phyloP scores from a whole-genome alignment of 2,888 invertebrate genomes.

The Phaedon cochleariae region DNA sequence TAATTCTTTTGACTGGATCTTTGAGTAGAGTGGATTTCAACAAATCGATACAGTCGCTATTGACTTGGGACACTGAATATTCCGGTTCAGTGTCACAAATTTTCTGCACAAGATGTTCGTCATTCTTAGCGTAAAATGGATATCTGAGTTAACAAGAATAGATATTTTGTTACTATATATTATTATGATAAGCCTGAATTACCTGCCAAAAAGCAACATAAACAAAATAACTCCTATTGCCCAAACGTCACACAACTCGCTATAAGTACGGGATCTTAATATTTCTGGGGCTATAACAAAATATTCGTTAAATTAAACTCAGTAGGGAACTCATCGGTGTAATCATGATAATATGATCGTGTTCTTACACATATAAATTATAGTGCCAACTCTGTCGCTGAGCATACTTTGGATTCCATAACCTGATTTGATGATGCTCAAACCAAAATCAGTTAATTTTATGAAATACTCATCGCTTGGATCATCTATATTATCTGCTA shows the following conservation, averaged over 20 bases:
- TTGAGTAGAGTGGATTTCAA: conserved; percentile 62
- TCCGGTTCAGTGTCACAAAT: conserved; percentile 56
- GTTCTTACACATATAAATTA: conserved; percentile 65
- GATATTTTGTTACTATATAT: not conserved
- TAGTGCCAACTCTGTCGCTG: conserved; percentile 67
- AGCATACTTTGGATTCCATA: conserved; percentile 65
- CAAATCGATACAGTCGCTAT: conserved; percentile 59
- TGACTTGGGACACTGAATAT: conserved; percentile 34
- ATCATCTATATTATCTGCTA: conserved; percentile 63
- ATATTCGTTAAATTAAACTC: not conserved
- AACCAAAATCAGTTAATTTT: conserved; percentile 69
- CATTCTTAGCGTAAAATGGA: conserved; percentile 56
- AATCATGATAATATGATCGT: not conserved
- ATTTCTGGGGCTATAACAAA: conserved; percentile 66
- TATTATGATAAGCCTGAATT: not conserved
- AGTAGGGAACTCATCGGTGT: not conserved
- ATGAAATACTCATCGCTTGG: conserved; percentile 62
- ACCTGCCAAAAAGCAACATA: conserved; percentile 58
- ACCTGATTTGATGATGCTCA: conserved; percentile 64
- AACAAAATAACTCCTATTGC: conserved; percentile 68
- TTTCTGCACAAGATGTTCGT: conserved; percentile 52
- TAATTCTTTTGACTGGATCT: conserved; percentile 65
- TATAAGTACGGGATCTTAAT: conserved; percentile 64
- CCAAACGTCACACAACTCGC: conserved; percentile 70
- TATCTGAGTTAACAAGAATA: conserved; percentile 38